phyloP scores from a whole-genome alignment of 2,888 invertebrate species.

The Lasioglossum villosulum region DNA sequence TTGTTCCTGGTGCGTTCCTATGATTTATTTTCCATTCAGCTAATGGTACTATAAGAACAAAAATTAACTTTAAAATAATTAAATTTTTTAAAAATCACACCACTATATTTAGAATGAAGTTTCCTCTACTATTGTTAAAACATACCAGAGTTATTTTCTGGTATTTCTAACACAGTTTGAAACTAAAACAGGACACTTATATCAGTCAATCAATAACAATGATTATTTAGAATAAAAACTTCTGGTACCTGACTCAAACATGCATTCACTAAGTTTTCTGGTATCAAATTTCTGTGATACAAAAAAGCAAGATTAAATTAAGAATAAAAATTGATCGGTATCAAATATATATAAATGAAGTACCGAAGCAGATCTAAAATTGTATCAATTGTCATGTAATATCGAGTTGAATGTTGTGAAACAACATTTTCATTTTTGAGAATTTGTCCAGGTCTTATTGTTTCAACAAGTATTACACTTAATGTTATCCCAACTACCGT shows the following conservation, averaged over 20 bases:
- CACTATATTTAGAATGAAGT: not conserved
- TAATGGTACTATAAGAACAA: slow-evolving; percentile 61
- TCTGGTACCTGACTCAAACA: slow-evolving; percentile 87
- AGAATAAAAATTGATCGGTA: not conserved
- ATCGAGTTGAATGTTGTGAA: slow-evolving; percentile 82
- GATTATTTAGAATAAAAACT: slow-evolving; percentile 13
- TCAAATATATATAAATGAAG: not conserved
- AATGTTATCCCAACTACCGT: slow-evolving; percentile 95
- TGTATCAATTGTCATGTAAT: slow-evolving; percentile 94
- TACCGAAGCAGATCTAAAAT: slow-evolving; percentile 95
- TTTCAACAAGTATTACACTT: slow-evolving; percentile 94
- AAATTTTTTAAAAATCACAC: not conserved
- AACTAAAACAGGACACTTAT: slow-evolving; percentile 83
- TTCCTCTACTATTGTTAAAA: not conserved
- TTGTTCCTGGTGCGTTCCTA: slow-evolving; percentile 90
- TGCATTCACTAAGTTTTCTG: slow-evolving; percentile 94
- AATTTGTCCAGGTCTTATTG: slow-evolving; percentile 92
- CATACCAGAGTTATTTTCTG: slow-evolving; percentile 78
- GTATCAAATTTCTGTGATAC: slow-evolving; percentile 90
- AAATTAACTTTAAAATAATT: not conserved
- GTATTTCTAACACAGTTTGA: slow-evolving; percentile 86
- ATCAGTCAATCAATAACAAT: slow-evolving; percentile 24
- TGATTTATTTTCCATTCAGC: slow-evolving; percentile 89
- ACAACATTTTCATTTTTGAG: slow-evolving; percentile 39
- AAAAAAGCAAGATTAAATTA: slow-evolving; percentile 15